These are phyloP conservation scores for Eilema griseolum DNA, from an alignment of 2,888 invertebrate species.

Conservation along the genomic window DNA sequence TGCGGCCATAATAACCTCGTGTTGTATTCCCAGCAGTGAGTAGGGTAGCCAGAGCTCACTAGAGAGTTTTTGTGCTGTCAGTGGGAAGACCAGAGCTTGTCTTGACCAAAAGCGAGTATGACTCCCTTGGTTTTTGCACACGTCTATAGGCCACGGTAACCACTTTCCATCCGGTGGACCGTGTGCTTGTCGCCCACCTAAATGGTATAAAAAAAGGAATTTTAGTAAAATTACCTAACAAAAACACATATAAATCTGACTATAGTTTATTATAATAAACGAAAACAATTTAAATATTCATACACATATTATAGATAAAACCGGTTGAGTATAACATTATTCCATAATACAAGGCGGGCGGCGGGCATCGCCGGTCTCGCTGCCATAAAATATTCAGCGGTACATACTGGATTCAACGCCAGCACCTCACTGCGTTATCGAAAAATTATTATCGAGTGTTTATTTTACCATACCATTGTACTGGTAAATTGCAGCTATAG, in stretches of 20 bases:
- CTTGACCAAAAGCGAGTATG: too few relatives aligned
- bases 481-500: background rate
- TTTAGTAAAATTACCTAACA: background rate
- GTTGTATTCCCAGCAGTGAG: too few relatives aligned
- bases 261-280: background rate
- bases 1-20: too few relatives aligned
- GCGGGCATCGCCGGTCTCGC: slow-evolving; percentile 55
- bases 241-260: background rate
- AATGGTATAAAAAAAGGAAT: too few relatives aligned
- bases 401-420: slow-evolving; percentile 67
- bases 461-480: slow-evolving; percentile 46
- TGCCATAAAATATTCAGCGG: slow-evolving; percentile 72
- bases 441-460: slow-evolving; percentile 58
- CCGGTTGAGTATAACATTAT: slow-evolving; percentile 38
- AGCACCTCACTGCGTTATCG: slow-evolving; percentile 37
- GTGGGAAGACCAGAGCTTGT: too few relatives aligned
- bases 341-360: slow-evolving; percentile 41
- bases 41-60: too few relatives aligned
- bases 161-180: too few relatives aligned
- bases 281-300: slow-evolving; percentile 21
- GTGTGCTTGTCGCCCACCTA: too few relatives aligned
- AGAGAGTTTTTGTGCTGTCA: too few relatives aligned
- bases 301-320: slow-evolving; percentile 41
- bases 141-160: too few relatives aligned
- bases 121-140: too few relatives aligned